A percentile compares a stretch with the other conserved stretches of the same genome.
Conservation (phyloP, 2,797 vertebrate species). For the Morelia viridis region DNA sequence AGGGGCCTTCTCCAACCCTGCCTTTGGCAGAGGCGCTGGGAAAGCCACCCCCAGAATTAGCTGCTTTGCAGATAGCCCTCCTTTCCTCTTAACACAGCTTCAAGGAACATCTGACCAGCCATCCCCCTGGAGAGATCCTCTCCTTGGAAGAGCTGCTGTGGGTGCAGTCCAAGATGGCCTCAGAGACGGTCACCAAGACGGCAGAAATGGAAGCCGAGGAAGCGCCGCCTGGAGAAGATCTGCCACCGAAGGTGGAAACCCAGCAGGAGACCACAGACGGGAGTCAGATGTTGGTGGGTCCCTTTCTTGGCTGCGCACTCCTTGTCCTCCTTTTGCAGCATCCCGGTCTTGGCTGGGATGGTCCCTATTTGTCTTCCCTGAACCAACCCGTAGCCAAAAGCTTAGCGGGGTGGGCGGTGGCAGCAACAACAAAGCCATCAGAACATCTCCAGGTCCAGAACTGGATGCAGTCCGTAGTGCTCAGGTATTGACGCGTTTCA, state of each 20-base stretch:
- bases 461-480: no score
- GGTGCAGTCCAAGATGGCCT: constrained; percentile 71
- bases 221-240: constrained; percentile 80
- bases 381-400: neutral
- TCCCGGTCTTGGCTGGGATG: neutral
- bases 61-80: neutral
- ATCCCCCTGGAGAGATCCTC: constrained; percentile 75
- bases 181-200: constrained; percentile 51
- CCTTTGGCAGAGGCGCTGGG: neutral
- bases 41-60: neutral
- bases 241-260: neutral
- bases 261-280: constrained; percentile 51
- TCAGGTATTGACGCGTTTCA: neutral
- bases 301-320: neutral
- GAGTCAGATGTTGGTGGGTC: constrained; percentile 41
- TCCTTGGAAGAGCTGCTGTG: constrained; percentile 77
- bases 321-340: no score
- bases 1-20: neutral
- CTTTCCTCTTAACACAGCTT: constrained; percentile 68
- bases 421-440: neutral
- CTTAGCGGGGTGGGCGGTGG: neutral
- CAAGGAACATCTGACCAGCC: constrained; percentile 75
- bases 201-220: constrained; percentile 74
- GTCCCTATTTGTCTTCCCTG: neutral
- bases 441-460: no score